Base-by-base conservation (phyloP, 64 coral and sea anemone species). In the Actinia tenebrosa region DNA sequence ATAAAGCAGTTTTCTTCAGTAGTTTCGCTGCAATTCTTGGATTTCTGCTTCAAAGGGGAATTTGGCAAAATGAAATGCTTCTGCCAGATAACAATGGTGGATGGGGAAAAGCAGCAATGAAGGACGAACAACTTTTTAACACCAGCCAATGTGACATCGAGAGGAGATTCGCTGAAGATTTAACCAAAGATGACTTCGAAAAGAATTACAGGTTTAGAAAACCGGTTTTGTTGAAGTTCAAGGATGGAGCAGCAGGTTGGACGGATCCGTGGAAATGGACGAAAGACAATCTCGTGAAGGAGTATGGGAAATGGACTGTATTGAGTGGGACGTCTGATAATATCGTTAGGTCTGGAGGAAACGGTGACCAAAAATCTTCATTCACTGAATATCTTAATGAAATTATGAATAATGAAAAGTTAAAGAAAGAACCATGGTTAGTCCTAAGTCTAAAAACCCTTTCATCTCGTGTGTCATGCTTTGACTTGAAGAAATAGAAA, bases 181-280 rank as follows among this genome's bases (percentile, higher is more conserved):
- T 89, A 60, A 53, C 47, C 60, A 56, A 4, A 58, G 87, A 61
- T 26, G 87, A 89, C 26, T 89, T 89, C 20, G 87, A 89, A 20
- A 61, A 46, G 37, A 56, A 79, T 2, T 89, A 81, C 87, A 79
- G 87, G 53, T 89, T 78, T 46, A 89, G 68, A 30, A 89, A 89
- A 16, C 88, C 88, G 3, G 47, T 83, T 16, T 69, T 89, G 8
- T 56, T 89, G 80, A 56, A 71, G 3, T 89, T 89, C 45, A 89
- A 18, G 43, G 83, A 89, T 4, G 88, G 88, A 4, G 88, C 88
- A 25, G 52, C 62, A 27, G 88, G 80, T n/a, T 89, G 88, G 79
- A 83, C 80, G 58, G 88, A 89, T 83, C 78, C 88, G 2, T 22
- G 17, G 59, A 66, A 46, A 89, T 89, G 88, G 88, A 89, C 88